Evolutionary conservation across 1,140 invertebrate species (phyloP).

Genomic region (Cyclargus thomasi): DNA sequence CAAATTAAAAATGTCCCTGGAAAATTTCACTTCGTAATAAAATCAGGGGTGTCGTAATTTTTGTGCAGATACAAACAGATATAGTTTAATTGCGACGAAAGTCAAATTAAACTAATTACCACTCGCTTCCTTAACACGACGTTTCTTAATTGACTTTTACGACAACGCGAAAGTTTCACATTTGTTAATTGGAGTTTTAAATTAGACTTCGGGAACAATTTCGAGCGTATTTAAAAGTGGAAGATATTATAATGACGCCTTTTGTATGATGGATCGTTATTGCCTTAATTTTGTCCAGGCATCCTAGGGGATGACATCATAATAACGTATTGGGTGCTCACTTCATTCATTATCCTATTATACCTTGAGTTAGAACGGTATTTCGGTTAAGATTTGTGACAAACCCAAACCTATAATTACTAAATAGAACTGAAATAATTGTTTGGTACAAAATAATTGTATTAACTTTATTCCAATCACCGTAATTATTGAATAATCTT

Average conservation of each 20-base stretch:
- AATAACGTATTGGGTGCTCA: no score
- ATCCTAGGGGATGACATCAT: neutral
- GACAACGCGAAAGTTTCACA: conserved; percentile 43
- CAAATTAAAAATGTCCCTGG: neutral
- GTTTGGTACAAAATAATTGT: no score
- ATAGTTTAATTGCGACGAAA: conserved; percentile 26
- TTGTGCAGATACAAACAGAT: conserved; percentile 19
- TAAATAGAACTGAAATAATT: no score
- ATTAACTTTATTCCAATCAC: no score
- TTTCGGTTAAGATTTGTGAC: no score
- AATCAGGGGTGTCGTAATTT: conserved; percentile 6
- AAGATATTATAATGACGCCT: neutral
- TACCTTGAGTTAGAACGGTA: no score
- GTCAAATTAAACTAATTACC: conserved; percentile 47
- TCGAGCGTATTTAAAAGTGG: neutral
- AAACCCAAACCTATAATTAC: no score
- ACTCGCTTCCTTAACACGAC: conserved; percentile 39
- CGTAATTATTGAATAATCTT: neutral
- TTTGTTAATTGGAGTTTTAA: conserved; percentile 52
- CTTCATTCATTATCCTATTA: no score
- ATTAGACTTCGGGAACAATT: conserved; percentile 31
- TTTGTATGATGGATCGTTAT: neutral
- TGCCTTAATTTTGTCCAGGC: neutral
- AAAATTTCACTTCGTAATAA: neutral
- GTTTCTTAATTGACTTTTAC: conserved; percentile 47